These are phyloP conservation scores for Leptatherina wallacei DNA, from an alignment of 2,797 vertebrate genomes.

Conservation along the genomic window DNA sequence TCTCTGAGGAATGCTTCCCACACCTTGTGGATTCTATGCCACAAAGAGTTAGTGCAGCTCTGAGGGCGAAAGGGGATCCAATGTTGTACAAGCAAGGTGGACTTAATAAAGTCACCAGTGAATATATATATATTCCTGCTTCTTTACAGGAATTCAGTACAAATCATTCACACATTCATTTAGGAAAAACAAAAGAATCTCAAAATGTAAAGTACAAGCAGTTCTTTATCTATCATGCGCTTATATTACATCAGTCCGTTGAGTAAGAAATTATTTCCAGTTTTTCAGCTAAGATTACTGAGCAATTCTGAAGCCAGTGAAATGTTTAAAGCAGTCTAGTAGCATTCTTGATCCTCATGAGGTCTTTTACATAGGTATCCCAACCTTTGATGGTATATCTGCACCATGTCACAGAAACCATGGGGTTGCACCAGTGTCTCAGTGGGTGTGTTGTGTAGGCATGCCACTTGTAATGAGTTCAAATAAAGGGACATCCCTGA, in stretches of 20 bases:
- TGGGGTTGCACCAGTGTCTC: slow-evolving; percentile 51
- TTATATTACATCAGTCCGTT: slow-evolving; percentile 1
- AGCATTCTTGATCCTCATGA: slow-evolving; percentile 39
- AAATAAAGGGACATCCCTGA: slow-evolving; percentile 47
- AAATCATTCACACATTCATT: background rate
- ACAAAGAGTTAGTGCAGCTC: too few relatives aligned
- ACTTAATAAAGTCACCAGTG: too few relatives aligned
- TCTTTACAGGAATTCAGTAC: background rate
- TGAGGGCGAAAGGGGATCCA: too few relatives aligned
- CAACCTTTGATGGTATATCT: slow-evolving; percentile 70
- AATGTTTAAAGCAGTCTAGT: slow-evolving; percentile 43
- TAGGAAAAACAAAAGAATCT: background rate
- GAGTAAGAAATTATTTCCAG: background rate
- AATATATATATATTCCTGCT: background rate
- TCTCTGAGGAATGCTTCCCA: too few relatives aligned
- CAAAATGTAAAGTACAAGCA: background rate
- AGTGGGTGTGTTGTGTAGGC: slow-evolving; percentile 58
- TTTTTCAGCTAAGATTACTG: slow-evolving; percentile 20
- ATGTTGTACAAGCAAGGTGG: background rate
- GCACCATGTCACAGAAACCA: slow-evolving; percentile 48
- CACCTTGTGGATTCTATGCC: too few relatives aligned
- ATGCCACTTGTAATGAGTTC: slow-evolving; percentile 66
- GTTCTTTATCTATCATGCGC: slow-evolving; percentile 7
- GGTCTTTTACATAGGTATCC: slow-evolving; percentile 57
- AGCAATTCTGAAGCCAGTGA: slow-evolving; percentile 33